phyloP scores from a whole-genome alignment of 23 tunicate genomes.

The Pegea sp. region DNA sequence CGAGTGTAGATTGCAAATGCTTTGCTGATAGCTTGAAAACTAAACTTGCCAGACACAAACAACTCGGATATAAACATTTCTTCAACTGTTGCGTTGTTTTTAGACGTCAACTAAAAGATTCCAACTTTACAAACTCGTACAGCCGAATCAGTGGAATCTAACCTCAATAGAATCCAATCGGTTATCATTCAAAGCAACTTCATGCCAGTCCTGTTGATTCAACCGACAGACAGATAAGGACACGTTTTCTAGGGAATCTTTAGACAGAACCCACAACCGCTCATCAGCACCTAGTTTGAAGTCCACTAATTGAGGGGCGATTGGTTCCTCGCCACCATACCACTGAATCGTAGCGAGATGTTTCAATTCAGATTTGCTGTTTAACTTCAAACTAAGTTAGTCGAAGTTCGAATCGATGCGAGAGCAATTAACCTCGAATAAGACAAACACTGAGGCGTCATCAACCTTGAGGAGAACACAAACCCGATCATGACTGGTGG shows the following conservation, averaged over 20 bases:
- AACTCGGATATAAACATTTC: conserved; percentile 30
- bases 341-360: conserved; percentile 19
- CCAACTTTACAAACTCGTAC: too few species aligned
- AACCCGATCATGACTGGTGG: conserved; percentile 1
- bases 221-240: conserved; percentile 20
- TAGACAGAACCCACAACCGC: conserved; percentile 35
- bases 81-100: conserved; percentile 7
- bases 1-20: conserved; percentile 32
- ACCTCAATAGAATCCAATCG: too few species aligned
- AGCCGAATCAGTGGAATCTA: too few species aligned
- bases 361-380: neutral
- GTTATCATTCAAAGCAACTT: conserved; percentile 38
- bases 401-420: too few species aligned
- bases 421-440: conserved; percentile 6
- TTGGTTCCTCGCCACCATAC: neutral
- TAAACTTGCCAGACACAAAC: conserved; percentile 32
- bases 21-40: conserved; percentile 19
- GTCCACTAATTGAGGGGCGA: conserved; percentile 11
- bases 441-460: conserved; percentile 6
- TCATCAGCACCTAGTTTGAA: conserved; percentile 4
- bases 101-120: conserved; percentile 10
- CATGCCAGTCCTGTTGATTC: conserved; percentile 36
- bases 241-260: conserved; percentile 26
- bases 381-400: too few species aligned
- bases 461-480: conserved; percentile 8